Conservation (phyloP, 37 sponge, comb jelly and placozoan species). For the Haliclona indistincta region DNA sequence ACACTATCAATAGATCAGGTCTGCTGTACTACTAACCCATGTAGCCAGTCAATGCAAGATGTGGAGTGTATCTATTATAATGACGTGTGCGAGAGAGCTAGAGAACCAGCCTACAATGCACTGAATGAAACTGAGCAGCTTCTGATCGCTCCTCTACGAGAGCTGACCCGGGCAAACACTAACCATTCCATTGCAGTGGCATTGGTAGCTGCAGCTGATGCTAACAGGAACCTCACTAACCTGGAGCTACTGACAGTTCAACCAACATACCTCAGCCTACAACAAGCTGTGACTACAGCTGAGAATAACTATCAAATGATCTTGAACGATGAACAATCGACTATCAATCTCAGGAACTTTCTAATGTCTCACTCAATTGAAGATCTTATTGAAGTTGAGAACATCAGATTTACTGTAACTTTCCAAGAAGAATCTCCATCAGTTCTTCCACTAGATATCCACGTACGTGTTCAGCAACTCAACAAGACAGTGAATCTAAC, state of each 20-base stretch:
- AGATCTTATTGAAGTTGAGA: background rate
- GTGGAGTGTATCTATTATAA: background rate
- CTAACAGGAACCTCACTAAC: background rate
- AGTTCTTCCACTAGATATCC: background rate
- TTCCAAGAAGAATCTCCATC: background rate
- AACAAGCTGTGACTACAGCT: background rate
- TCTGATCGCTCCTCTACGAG: background rate
- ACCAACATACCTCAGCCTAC: background rate
- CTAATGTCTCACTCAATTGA: background rate
- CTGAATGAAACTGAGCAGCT: background rate
- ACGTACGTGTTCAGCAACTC: background rate
- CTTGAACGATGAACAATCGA: background rate
- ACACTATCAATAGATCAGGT: background rate
- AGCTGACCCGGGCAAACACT: background rate
- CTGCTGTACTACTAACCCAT: background rate
- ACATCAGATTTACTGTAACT: background rate
- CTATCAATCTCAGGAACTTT: background rate
- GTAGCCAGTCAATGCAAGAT: background rate
- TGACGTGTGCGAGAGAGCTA: background rate
- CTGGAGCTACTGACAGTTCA: no score
- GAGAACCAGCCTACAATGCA: background rate
- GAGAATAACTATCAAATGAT: background rate
- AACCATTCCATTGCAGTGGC: constrained; percentile 2
- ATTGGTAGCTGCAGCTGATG: background rate
- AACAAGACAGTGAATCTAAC: background rate